Evolutionary conservation across 2,113 vertebrate species (phyloP).

Genomic region (Platycercus adscitus): DNA sequence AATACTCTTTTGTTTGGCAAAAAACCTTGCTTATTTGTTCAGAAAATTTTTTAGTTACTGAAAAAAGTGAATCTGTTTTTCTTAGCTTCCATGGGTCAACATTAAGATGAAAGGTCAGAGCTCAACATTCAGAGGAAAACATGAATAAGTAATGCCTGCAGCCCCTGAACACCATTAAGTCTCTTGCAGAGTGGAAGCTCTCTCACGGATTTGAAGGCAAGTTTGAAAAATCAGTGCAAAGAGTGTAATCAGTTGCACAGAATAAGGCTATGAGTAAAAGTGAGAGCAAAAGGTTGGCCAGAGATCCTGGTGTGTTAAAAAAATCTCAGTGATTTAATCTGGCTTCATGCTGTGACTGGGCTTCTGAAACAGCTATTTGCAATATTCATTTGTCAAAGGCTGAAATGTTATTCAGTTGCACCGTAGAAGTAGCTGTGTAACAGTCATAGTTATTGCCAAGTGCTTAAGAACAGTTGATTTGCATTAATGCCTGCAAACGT

Average conservation of each 20-base stretch:
- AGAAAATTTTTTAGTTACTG: neutral
- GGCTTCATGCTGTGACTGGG: neutral
- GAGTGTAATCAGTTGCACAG: neutral
- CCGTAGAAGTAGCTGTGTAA: neutral
- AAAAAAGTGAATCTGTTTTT: neutral
- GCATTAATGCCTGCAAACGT: neutral
- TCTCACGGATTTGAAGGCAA: neutral
- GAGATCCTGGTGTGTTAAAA: neutral
- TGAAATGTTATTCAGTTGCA: neutral
- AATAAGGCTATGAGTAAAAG: neutral
- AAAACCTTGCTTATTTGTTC: neutral
- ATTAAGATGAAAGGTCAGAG: neutral
- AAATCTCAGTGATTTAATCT: neutral
- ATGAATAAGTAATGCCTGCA: neutral
- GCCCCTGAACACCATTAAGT: rapidly evolving
- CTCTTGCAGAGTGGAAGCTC: neutral
- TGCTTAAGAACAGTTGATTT: neutral
- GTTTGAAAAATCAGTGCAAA: neutral
- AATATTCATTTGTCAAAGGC: neutral
- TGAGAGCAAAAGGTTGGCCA: neutral
- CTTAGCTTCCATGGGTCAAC: neutral
- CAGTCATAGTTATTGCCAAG: neutral
- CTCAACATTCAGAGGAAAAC: neutral
- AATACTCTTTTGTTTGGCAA: neutral
- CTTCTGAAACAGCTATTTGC: neutral